phyloP scores from a whole-genome alignment of 2,888 invertebrate genomes.

The Megamerina dolium region DNA sequence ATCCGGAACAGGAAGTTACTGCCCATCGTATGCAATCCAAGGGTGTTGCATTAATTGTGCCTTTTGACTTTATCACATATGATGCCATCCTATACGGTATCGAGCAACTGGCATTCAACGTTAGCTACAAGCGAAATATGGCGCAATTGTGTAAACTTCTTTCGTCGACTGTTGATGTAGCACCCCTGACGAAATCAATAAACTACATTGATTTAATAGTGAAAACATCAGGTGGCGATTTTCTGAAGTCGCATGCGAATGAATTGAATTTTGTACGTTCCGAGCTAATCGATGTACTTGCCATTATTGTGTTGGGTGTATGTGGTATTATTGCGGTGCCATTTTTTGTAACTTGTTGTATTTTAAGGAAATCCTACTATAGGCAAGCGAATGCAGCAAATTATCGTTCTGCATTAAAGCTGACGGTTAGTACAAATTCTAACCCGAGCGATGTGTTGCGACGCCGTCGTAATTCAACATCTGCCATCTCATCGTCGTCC shows the following conservation, averaged over 20 bases:
- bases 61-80: constrained; percentile 45
- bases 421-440: constrained; percentile 1
- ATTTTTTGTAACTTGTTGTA: constrained; percentile 41
- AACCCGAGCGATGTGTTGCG: too few species aligned
- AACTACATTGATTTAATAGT: constrained; percentile 44
- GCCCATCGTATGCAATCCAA: constrained; percentile 46
- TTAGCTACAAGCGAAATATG: constrained; percentile 30
- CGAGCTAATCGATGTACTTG: constrained; percentile 43
- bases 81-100: constrained; percentile 45
- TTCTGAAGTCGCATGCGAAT: constrained; percentile 43
- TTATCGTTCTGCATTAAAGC: constrained; percentile 1
- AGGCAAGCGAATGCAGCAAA: constrained; percentile 14
- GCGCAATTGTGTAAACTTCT: constrained; percentile 25
- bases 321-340: constrained; percentile 42
- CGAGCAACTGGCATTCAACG: constrained; percentile 42
- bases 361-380: constrained; percentile 39
- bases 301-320: constrained; percentile 40
- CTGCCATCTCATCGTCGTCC: not conserved
- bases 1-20: constrained; percentile 52
- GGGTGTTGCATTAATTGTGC: constrained; percentile 46
- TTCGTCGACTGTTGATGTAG: constrained; percentile 25
- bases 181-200: constrained; percentile 35
- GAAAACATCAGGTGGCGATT: constrained; percentile 37
- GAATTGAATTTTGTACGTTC: constrained; percentile 40
- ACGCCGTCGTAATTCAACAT: too few species aligned